Evolutionary conservation across 2,888 invertebrate species (phyloP).

Genomic region (Protophormia terraenovae): DNA sequence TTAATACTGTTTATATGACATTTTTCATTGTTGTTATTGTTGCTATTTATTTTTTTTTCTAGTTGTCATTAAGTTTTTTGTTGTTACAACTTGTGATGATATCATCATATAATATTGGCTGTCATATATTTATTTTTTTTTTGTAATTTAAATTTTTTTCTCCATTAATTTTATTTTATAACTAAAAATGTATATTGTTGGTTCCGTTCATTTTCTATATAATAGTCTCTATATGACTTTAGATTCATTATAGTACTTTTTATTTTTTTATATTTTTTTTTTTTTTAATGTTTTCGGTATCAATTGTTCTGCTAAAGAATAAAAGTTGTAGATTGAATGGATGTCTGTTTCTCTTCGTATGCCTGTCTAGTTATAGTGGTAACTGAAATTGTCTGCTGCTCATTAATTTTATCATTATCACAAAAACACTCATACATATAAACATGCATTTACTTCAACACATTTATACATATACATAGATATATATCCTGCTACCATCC

Average conservation of each 20-base stretch:
- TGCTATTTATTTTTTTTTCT: not conserved
- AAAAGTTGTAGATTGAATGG: no score
- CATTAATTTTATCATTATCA: slow-evolving; percentile 47
- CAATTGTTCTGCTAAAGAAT: not conserved
- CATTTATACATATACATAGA: not conserved
- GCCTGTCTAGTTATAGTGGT: slow-evolving; percentile 11
- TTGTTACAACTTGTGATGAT: not conserved
- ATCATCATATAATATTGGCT: slow-evolving; percentile 35
- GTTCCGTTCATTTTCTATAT: not conserved
- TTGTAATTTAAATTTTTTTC: not conserved
- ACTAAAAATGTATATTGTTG: not conserved
- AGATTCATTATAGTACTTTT: slow-evolving; percentile 36
- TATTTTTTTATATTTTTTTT: no score
- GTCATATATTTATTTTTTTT: slow-evolving; percentile 19
- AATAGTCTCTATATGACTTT: not conserved
- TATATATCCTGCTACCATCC: slow-evolving; percentile 2
- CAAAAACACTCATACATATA: slow-evolving; percentile 14
- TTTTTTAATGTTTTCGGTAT: not conserved
- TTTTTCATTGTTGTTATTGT: not conserved
- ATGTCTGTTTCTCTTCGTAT: not conserved
- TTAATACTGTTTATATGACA: not conserved
- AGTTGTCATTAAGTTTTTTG: not conserved
- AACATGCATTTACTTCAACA: not conserved
- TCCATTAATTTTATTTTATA: not conserved
- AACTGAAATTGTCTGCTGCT: slow-evolving; percentile 22